These are phyloP conservation scores for Trinectes maculatus DNA, from an alignment of 2,113 vertebrate species.

Conservation along the genomic window DNA sequence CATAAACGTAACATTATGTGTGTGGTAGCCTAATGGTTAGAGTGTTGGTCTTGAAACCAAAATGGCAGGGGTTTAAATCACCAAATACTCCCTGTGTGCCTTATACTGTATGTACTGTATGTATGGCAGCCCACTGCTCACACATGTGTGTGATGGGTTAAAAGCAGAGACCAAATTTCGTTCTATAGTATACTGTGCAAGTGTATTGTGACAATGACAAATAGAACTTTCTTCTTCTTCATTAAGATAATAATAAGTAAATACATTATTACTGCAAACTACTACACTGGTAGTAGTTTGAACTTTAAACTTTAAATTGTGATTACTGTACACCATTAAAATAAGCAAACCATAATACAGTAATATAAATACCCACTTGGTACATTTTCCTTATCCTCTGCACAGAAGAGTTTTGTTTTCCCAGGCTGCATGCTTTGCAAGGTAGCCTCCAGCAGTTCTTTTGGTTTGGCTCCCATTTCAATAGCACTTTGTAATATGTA, in stretches of 20 bases:
- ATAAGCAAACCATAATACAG: background rate
- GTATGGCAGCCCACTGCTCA: too few species aligned
- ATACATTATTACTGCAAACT: background rate
- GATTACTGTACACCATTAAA: background rate
- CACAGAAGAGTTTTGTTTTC: constrained; percentile 77
- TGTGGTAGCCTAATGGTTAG: too few species aligned
- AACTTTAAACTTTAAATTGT: background rate
- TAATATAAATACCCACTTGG: constrained; percentile 74
- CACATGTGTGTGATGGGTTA: too few species aligned
- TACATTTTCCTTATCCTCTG: constrained; percentile 89
- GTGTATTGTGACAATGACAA: too few species aligned
- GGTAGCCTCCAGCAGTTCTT: constrained; percentile 85
- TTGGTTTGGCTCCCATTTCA: constrained; percentile 87
- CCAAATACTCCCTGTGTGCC: too few species aligned
- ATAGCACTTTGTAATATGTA: constrained; percentile 90
- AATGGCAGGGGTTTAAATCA: too few species aligned
- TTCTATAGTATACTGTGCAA: too few species aligned
- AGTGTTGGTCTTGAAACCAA: too few species aligned
- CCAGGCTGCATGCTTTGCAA: constrained; percentile 84
- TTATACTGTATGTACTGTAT: too few species aligned
- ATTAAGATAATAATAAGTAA: background rate
- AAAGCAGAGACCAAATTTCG: too few species aligned
- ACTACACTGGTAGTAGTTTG: background rate
- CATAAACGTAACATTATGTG: too few species aligned
- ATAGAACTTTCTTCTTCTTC: too few species aligned